Conservation (phyloP, 1,140 invertebrate species). For the Rhizoglyphus robini region DNA sequence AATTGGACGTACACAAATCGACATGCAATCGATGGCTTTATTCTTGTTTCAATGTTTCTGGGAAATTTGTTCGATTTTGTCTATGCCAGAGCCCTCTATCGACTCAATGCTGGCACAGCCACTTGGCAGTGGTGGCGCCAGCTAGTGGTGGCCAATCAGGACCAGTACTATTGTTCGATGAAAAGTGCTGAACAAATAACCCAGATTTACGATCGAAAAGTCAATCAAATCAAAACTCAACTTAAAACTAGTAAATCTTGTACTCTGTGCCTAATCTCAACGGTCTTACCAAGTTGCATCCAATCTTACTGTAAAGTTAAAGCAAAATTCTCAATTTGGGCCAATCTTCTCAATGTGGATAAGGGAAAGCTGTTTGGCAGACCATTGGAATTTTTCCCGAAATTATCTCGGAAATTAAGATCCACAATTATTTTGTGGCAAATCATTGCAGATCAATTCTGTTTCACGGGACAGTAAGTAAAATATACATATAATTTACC, state of each 20-base stretch:
- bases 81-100: background rate
- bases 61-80: background rate
- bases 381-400: background rate
- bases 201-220: background rate
- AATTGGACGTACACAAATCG: no score
- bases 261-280: no score
- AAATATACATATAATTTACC: no score
- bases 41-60: no score
- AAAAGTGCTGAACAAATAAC: background rate
- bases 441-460: background rate
- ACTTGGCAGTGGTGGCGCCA: background rate
- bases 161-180: background rate
- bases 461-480: no score
- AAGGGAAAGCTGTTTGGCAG: background rate
- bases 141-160: background rate
- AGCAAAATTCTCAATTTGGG: background rate
- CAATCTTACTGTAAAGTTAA: background rate
- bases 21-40: no score
- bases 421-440: background rate
- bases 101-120: background rate
- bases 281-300: background rate
- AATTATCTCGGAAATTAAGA: background rate
- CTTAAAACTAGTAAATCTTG: background rate
- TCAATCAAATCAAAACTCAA: background rate
- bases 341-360: background rate